Conservation (phyloP, 2,113 vertebrate genomes). For the Strigops habroptila region DNA sequence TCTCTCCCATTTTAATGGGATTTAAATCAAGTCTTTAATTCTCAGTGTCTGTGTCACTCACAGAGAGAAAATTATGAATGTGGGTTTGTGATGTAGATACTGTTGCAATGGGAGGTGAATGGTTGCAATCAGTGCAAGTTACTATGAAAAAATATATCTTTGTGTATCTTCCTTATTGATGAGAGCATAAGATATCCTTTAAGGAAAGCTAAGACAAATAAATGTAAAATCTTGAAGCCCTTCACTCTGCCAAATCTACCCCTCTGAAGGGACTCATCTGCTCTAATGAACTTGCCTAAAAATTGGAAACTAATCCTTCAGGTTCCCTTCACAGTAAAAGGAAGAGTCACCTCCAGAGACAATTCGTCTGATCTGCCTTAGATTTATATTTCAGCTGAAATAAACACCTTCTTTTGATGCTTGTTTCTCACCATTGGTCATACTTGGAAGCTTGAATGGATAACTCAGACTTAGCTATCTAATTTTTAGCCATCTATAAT, state of each 20-base stretch:
- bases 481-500: not conserved
- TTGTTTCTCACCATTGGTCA: not conserved
- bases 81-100: not conserved
- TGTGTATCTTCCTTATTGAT: not conserved
- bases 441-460: not conserved
- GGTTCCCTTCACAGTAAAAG: not conserved
- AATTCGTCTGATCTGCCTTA: not conserved
- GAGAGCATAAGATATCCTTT: not conserved
- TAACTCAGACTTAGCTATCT: not conserved
- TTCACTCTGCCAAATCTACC: not conserved
- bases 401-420: not conserved
- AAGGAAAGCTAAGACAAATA: not conserved
- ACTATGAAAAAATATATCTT: not conserved
- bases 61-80: not conserved
- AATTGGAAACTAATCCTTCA: not conserved
- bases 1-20: constrained; percentile 36
- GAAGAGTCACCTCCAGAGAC: not conserved
- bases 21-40: constrained; percentile 53
- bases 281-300: not conserved
- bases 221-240: not conserved
- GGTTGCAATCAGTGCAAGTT: not conserved
- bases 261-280: not conserved
- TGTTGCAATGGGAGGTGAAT: not conserved
- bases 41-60: not conserved
- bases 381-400: not conserved